Evolutionary conservation across 1,140 invertebrate genomes (phyloP).

Genomic region (Aphaenogaster floridana): DNA sequence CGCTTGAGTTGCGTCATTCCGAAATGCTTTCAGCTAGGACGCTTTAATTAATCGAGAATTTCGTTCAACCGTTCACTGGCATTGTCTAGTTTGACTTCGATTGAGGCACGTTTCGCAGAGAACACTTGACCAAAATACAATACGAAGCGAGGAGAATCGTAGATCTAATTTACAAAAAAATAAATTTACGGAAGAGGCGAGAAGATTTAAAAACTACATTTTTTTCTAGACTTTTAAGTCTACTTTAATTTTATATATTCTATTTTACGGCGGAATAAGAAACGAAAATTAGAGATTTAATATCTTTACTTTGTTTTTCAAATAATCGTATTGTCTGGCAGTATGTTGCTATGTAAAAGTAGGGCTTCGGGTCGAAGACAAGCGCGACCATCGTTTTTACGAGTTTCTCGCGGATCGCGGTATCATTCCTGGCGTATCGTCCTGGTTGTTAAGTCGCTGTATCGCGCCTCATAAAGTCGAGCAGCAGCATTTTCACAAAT

Average conservation of each 20-base stretch:
- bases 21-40: neutral
- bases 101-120: no score
- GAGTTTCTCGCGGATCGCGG: constrained; percentile 21
- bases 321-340: neutral
- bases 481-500: constrained; percentile 70
- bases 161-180: constrained; percentile 9
- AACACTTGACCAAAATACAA: neutral
- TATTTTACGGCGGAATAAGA: neutral
- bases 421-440: constrained; percentile 51
- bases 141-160: neutral
- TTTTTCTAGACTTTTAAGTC: neutral
- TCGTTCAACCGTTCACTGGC: neutral
- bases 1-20: constrained; percentile 18
- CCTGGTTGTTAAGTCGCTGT: constrained; percentile 59
- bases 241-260: neutral
- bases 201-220: neutral
- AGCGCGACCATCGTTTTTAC: neutral
- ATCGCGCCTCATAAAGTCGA: constrained; percentile 77
- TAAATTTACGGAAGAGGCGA: neutral
- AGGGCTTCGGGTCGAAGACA: neutral
- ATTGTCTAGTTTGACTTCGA: neutral
- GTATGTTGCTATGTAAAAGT: constrained; percentile 5
- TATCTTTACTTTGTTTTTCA: neutral
- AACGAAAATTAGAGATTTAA: neutral
- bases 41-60: constrained; percentile 52